These are phyloP conservation scores for Acanthosepion lycidas DNA, from an alignment of 2,888 invertebrate genomes.

Conservation along the genomic window DNA sequence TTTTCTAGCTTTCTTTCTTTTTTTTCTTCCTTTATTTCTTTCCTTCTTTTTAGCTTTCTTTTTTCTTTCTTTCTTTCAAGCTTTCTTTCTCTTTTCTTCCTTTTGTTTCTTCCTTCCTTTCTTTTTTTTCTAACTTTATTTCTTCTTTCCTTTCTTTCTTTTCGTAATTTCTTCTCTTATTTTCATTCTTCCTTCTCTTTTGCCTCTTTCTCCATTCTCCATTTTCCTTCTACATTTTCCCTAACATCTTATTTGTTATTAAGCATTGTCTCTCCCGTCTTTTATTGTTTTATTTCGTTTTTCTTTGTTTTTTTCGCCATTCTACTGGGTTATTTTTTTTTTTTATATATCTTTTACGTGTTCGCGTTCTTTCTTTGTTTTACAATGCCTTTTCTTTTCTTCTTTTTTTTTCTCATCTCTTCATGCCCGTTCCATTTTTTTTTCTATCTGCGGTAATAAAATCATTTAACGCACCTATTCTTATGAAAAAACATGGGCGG, in stretches of 20 bases:
- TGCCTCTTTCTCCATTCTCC: background rate
- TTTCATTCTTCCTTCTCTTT: background rate
- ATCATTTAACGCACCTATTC: background rate
- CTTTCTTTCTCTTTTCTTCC: too few relatives aligned
- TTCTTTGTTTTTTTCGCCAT: background rate
- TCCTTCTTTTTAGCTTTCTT: background rate
- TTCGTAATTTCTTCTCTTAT: fast-evolving
- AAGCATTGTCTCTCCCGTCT: too few relatives aligned
- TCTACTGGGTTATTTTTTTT: background rate
- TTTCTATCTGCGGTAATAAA: background rate
- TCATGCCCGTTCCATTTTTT: background rate
- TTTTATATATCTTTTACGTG: too few relatives aligned
- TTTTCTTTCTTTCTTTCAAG: background rate
- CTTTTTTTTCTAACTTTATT: background rate
- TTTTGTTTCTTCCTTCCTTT: background rate
- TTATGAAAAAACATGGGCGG: constrained; percentile 11
- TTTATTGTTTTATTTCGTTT: background rate
- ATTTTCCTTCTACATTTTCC: background rate
- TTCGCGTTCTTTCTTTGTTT: background rate
- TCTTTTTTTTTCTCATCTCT: background rate
- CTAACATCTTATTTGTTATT: background rate
- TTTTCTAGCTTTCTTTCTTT: background rate
- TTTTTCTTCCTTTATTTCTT: background rate
- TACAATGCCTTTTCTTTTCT: background rate
- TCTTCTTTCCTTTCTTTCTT: background rate